Percentiles rank a stretch among this genome's conserved stretches.
phyloP scores from a whole-genome alignment of 2,113 vertebrate species.

The Caranx melampygus region DNA sequence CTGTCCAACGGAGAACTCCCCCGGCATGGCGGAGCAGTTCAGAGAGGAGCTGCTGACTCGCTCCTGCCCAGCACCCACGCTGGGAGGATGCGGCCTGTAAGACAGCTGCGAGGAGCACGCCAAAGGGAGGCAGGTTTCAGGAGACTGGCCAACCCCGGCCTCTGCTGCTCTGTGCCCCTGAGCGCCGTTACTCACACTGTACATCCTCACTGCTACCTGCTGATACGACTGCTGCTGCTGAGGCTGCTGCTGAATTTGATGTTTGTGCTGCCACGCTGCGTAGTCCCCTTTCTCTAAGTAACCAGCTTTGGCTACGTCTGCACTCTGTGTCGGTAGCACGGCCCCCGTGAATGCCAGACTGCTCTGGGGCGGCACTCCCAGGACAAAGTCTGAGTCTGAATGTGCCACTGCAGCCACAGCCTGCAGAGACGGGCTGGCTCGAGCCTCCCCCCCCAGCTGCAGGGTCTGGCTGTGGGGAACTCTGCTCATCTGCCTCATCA shows the following conservation, averaged over 20 bases:
- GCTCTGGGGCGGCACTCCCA: constrained; percentile 81
- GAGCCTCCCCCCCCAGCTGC: constrained; percentile 82
- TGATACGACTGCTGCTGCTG: constrained; percentile 86
- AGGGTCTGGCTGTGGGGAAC: constrained; percentile 81
- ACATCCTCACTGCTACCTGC: constrained; percentile 86
- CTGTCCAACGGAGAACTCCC: constrained; percentile 88
- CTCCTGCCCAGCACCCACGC: constrained; percentile 66
- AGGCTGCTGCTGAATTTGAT: constrained; percentile 82
- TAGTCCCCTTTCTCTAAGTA: constrained; percentile 88
- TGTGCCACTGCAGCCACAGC: constrained; percentile 78
- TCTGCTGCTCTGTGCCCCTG: constrained; percentile 78
- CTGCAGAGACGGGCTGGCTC: constrained; percentile 91
- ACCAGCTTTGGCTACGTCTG: constrained; percentile 81
- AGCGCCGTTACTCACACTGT: constrained; percentile 64
- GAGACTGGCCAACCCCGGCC: constrained; percentile 81
- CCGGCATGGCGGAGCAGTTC: constrained; percentile 87
- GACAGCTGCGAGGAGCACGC: constrained; percentile 70
- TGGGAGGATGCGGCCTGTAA: constrained; percentile 78
- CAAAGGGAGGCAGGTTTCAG: constrained; percentile 83
- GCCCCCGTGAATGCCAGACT: constrained; percentile 82
- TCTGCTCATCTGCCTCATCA: constrained; percentile 94
- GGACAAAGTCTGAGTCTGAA: constrained; percentile 78
- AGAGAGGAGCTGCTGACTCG: constrained; percentile 85
- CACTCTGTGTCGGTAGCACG: constrained; percentile 83
- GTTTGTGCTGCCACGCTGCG: constrained; percentile 86